These are phyloP conservation scores for Tyria jacobaeae DNA, from an alignment of 2,888 invertebrate genomes.

Conservation along the genomic window DNA sequence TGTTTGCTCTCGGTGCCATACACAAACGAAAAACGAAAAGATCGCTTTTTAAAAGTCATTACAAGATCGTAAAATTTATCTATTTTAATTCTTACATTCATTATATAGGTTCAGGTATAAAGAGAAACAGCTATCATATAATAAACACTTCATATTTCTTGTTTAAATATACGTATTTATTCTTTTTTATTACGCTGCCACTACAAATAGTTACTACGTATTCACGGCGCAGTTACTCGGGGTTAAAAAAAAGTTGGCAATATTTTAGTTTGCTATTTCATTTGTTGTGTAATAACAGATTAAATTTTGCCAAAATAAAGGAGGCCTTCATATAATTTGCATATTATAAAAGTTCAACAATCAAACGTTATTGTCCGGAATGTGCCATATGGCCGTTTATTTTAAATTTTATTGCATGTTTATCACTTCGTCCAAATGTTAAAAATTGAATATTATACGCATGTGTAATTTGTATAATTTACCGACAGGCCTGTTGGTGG, in stretches of 20 bases:
- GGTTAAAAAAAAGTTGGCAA: constrained; percentile 43
- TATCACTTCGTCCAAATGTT: too few relatives aligned
- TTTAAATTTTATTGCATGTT: too few relatives aligned
- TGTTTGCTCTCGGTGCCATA: constrained; percentile 38
- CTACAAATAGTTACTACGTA: constrained; percentile 8
- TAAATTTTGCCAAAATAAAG: constrained; percentile 25
- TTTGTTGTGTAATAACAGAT: constrained; percentile 36
- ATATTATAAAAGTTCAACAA: constrained; percentile 18
- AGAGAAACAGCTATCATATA: constrained; percentile 37
- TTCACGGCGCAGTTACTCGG: constrained; percentile 12
- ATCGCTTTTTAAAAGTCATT: constrained; percentile 37
- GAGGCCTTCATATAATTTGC: constrained; percentile 20
- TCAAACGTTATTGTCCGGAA: neutral
- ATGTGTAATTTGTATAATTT: neutral
- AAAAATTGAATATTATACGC: neutral
- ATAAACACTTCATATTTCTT: constrained; percentile 27
- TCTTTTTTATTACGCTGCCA: constrained; percentile 6
- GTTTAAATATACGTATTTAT: neutral
- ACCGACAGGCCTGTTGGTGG: neutral
- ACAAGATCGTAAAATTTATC: constrained; percentile 43
- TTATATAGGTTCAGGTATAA: constrained; percentile 37
- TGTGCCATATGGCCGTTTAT: neutral
- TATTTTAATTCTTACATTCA: constrained; percentile 42
- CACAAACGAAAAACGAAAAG: constrained; percentile 35
- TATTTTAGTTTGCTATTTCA: constrained; percentile 19